Evolutionary conservation across 2,888 invertebrate genomes (phyloP).

Genomic region (Acrobasis suavella): DNA sequence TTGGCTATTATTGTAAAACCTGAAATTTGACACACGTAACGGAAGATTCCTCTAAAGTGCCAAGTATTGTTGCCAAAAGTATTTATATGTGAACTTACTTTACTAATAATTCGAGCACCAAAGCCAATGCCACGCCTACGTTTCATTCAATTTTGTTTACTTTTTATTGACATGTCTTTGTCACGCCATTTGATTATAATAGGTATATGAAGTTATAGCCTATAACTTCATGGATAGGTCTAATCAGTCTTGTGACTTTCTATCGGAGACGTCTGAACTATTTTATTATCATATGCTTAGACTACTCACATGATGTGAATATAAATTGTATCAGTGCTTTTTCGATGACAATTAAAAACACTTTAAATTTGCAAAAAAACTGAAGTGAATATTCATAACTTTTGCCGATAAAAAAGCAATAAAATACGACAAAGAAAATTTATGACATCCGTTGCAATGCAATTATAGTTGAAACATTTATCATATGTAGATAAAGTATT

Average conservation of each 20-base stretch:
- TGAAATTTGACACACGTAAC: slow-evolving; percentile 10
- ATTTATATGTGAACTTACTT: slow-evolving; percentile 31
- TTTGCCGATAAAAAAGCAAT: not conserved
- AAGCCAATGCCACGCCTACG: slow-evolving; percentile 23
- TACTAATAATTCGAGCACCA: slow-evolving; percentile 22
- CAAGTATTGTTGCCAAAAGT: slow-evolving; percentile 39
- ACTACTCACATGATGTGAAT: too few relatives aligned
- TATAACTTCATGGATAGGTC: too few relatives aligned
- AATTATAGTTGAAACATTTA: not conserved
- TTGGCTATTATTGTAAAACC: slow-evolving; percentile 1
- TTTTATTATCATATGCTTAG: not conserved
- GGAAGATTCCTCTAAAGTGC: slow-evolving; percentile 32
- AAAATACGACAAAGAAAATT: not conserved
- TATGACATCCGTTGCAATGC: not conserved
- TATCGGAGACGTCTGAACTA: not conserved
- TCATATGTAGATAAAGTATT: not conserved
- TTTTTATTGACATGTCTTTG: not conserved
- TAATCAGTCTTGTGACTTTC: not conserved
- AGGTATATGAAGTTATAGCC: too few relatives aligned
- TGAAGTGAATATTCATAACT: too few relatives aligned
- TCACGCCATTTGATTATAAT: not conserved
- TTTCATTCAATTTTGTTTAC: slow-evolving; percentile 4
- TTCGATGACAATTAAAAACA: too few relatives aligned
- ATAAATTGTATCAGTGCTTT: too few relatives aligned
- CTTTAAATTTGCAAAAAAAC: too few relatives aligned